phyloP scores from a whole-genome alignment of 2,888 invertebrate species.

The Argyresthia goedartella region DNA sequence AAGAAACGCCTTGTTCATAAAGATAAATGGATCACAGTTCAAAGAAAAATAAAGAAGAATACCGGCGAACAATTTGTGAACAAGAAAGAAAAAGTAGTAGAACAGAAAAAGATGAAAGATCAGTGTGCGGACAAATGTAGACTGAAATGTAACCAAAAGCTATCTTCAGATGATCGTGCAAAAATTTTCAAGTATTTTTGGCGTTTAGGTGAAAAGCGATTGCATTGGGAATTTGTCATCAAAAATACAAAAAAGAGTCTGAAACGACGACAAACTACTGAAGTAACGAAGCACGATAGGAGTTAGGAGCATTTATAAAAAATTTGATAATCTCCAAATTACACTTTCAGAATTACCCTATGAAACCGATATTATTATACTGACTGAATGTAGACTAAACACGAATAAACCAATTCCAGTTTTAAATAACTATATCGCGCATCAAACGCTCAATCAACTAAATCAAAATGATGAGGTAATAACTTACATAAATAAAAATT shows the following conservation, averaged over 20 bases:
- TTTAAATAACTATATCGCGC: too few species aligned
- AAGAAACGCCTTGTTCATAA: constrained; percentile 2
- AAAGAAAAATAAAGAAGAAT: constrained; percentile 7
- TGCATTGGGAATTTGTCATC: constrained; percentile 13
- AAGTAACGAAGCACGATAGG: constrained; percentile 7
- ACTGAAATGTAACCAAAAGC: neutral
- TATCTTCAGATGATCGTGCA: neutral
- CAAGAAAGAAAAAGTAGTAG: constrained; percentile 4
- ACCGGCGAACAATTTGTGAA: constrained; percentile 5
- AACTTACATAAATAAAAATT: too few species aligned
- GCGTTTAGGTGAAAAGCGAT: constrained; percentile 10
- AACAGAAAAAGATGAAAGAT: constrained; percentile 3
- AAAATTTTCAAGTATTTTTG: constrained; percentile 11
- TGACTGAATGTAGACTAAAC: too few species aligned
- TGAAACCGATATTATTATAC: too few species aligned
- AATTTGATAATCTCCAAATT: too few species aligned
- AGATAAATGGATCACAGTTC: neutral
- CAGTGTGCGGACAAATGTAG: neutral
- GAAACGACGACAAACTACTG: constrained; percentile 11
- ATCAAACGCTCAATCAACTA: too few species aligned
- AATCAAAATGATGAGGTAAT: too few species aligned
- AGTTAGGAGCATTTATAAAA: too few species aligned
- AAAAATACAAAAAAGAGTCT: constrained; percentile 9
- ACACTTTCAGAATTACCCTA: too few species aligned
- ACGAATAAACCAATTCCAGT: too few species aligned